Evolutionary conservation across 2,888 invertebrate species (phyloP).

Genomic region (Thera britannica): DNA sequence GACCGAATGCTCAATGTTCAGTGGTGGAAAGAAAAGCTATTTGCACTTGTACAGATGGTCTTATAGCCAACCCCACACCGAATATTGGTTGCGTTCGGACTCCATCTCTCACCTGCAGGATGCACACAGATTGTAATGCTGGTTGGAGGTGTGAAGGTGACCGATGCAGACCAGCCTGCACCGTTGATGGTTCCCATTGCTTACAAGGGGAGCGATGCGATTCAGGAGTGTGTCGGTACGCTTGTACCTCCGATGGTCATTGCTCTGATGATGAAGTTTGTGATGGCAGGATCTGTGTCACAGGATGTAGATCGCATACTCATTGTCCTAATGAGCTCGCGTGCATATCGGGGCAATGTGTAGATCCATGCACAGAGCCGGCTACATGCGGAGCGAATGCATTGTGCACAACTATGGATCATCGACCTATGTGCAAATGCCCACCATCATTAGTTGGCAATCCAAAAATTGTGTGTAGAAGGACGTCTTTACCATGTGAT

Average conservation of each 20-base stretch:
- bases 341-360: conserved; percentile 92
- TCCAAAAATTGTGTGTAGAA: conserved; percentile 89
- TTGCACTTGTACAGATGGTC: conserved; percentile 91
- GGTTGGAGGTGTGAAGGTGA: conserved; percentile 90
- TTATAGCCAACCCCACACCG: conserved; percentile 95
- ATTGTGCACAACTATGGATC: conserved; percentile 88
- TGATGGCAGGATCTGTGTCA: conserved; percentile 90
- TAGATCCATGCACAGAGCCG: conserved; percentile 90
- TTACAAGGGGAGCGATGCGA: conserved; percentile 92
- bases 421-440: conserved; percentile 90
- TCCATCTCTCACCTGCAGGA: conserved; percentile 89
- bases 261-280: conserved; percentile 95
- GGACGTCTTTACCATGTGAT: conserved; percentile 87
- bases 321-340: conserved; percentile 89
- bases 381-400: conserved; percentile 94
- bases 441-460: conserved; percentile 90
- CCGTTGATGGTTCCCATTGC: conserved; percentile 88
- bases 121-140: conserved; percentile 90
- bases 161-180: conserved; percentile 91
- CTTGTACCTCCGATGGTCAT: conserved; percentile 93
- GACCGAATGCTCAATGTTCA: conserved; percentile 92
- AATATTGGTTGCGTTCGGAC: conserved; percentile 94
- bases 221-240: conserved; percentile 91
- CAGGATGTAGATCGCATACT: conserved; percentile 92
- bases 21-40: conserved; percentile 92